A percentile compares a stretch with the other conserved stretches of the same genome.
phyloP scores from a whole-genome alignment of 2,888 invertebrate genomes.

The Reticulitermes lucifugus region DNA sequence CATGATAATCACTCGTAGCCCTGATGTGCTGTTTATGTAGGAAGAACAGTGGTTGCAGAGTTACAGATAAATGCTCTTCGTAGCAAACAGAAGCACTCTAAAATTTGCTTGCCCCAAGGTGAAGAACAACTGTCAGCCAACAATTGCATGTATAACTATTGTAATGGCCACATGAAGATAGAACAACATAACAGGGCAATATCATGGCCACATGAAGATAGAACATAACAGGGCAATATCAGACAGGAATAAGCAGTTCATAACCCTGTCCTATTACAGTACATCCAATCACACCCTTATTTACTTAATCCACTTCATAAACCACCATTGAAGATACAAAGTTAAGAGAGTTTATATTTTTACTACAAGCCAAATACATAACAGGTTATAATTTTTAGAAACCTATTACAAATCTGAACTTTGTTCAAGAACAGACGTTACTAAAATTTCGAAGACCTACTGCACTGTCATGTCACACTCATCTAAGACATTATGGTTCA shows the following conservation, averaged over 20 bases:
- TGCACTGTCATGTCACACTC: too few relatives aligned
- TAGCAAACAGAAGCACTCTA: slow-evolving; percentile 20
- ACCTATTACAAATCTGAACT: too few relatives aligned
- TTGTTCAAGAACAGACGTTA: too few relatives aligned
- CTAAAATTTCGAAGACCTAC: too few relatives aligned
- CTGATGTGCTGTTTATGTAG: too few relatives aligned
- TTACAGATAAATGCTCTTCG: background rate
- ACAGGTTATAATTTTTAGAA: too few relatives aligned
- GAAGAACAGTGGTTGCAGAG: background rate
- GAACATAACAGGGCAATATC: background rate
- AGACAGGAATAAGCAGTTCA: slow-evolving; percentile 7
- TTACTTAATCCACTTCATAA: background rate
- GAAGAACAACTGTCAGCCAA: background rate
- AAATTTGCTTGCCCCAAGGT: slow-evolving; percentile 16
- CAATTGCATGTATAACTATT: background rate
- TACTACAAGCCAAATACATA: too few relatives aligned
- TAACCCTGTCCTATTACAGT: slow-evolving; percentile 20
- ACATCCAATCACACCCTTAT: background rate
- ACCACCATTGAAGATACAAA: background rate
- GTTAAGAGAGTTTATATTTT: background rate
- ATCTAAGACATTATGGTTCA: too few relatives aligned
- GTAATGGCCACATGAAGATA: slow-evolving; percentile 12
- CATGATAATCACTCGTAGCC: too few relatives aligned
- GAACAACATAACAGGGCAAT: background rate
- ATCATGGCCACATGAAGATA: slow-evolving; percentile 18